A percentile compares a stretch with the other conserved stretches of the same genome.
These are phyloP conservation scores for Hyalella azteca DNA, from an alignment of 2,888 invertebrate genomes.

Conservation along the genomic window DNA sequence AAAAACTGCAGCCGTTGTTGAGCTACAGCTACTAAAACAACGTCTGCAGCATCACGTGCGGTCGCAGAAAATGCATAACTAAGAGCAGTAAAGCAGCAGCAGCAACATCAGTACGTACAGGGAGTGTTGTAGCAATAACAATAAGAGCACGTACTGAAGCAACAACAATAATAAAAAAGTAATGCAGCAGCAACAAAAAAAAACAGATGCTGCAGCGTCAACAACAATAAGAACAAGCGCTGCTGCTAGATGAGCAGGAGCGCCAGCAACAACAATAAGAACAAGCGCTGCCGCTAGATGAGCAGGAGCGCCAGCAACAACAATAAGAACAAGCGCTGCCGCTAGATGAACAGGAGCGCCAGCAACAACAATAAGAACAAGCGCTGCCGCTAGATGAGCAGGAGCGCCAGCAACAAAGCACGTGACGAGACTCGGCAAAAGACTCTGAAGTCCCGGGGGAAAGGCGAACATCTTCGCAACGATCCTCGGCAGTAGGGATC, in stretches of 20 bases:
- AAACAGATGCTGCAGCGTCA: not conserved
- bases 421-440: not conserved
- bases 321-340: not conserved
- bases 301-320: not conserved
- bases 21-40: too few relatives aligned
- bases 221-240: not conserved
- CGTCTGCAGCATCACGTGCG: too few relatives aligned
- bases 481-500: constrained; percentile 7
- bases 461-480: not conserved
- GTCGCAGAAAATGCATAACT: too few relatives aligned
- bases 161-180: not conserved
- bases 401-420: not conserved
- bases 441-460: not conserved
- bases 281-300: not conserved
- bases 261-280: not conserved
- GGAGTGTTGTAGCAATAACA: not conserved
- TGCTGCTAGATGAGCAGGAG: not conserved
- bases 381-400: not conserved
- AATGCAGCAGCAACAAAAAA: not conserved
- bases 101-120: not conserved
- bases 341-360: not conserved
- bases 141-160: not conserved
- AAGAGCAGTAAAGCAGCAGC: not conserved
- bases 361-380: not conserved
- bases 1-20: too few relatives aligned